phyloP scores from a whole-genome alignment of 1,140 invertebrate species.

The Rhysida immarginata region DNA sequence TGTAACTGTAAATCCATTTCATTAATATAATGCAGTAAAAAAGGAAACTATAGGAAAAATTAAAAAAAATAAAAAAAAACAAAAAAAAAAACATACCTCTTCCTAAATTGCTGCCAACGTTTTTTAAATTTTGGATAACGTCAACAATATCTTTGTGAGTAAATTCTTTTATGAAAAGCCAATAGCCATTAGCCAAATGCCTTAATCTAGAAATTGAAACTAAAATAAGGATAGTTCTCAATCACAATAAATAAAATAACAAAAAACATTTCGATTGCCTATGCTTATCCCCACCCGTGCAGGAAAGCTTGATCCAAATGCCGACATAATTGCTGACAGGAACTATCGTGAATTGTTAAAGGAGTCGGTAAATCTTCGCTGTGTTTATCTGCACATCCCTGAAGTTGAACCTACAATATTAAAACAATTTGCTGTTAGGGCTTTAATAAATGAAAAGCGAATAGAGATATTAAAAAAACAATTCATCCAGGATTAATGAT shows the following conservation, averaged over 20 bases:
- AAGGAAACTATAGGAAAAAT: too few relatives aligned
- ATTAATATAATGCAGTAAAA: too few relatives aligned
- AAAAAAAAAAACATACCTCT: slow-evolving; percentile 23
- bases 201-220: slow-evolving; percentile 4
- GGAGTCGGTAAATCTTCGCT: too few relatives aligned
- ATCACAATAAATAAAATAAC: background rate
- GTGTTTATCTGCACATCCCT: too few relatives aligned
- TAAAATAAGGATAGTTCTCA: background rate
- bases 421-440: too few relatives aligned
- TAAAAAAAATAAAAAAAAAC: too few relatives aligned
- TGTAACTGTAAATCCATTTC: too few relatives aligned
- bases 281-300: background rate
- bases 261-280: background rate
- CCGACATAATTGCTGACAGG: background rate
- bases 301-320: background rate
- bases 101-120: slow-evolving; percentile 26
- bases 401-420: too few relatives aligned
- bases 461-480: too few relatives aligned
- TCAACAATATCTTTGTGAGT: slow-evolving; percentile 20
- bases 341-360: background rate
- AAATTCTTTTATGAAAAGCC: slow-evolving; percentile 27
- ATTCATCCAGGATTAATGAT: too few relatives aligned
- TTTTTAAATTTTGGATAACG: slow-evolving; percentile 22
- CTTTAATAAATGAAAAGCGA: too few relatives aligned
- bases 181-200: slow-evolving; percentile 23